phyloP scores from a whole-genome alignment of 1,140 invertebrate species.

The Achatina immaculata region DNA sequence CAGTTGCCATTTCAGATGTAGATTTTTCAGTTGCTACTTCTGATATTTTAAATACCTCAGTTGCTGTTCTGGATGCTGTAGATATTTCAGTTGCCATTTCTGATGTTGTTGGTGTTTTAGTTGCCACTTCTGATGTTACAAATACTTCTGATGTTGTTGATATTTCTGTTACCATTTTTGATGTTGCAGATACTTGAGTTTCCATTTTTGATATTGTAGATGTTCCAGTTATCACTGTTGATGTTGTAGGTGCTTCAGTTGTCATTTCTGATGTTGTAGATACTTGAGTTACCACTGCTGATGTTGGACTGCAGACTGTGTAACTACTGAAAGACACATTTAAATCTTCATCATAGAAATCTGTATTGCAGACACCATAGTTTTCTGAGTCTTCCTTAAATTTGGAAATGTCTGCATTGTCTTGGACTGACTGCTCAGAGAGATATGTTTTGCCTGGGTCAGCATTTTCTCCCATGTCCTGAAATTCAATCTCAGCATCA shows the following conservation, averaged over 20 bases:
- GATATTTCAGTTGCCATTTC: no score
- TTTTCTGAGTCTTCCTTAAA: neutral
- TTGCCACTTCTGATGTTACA: no score
- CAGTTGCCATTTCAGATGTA: neutral
- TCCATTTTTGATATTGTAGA: no score
- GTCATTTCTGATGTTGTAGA: neutral
- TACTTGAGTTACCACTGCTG: neutral
- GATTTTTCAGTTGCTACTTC: neutral
- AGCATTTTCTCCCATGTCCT: no score
- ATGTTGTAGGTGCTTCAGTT: no score
- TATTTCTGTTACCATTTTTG: neutral
- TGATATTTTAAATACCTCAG: neutral
- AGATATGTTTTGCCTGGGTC: neutral
- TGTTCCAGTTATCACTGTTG: no score
- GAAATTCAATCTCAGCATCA: no score
- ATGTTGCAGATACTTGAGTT: neutral
- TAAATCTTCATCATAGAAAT: neutral
- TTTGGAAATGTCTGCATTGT: neutral
- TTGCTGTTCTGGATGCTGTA: neutral
- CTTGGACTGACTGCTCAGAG: neutral
- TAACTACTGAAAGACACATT: neutral
- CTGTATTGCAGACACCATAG: neutral
- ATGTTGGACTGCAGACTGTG: neutral
- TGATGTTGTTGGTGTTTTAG: no score
- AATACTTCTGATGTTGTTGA: neutral